These are phyloP conservation scores for Taxidea taxus DNA, from an alignment of 2,113 vertebrate species.

Conservation along the genomic window DNA sequence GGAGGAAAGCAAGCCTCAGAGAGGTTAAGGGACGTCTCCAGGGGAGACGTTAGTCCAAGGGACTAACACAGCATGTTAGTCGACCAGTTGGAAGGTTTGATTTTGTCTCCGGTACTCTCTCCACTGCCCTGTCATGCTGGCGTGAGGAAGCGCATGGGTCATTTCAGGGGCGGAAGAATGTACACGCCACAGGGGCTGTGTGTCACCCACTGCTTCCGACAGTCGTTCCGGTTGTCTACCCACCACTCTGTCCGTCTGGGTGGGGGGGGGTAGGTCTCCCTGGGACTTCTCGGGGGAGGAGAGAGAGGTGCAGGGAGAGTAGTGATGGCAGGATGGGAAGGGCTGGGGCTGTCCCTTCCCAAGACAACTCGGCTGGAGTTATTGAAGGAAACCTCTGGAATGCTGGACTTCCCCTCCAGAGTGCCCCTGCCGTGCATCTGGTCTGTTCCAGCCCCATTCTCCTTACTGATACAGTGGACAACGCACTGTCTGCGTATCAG, in stretches of 20 bases:
- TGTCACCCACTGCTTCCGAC: rapidly evolving
- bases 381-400: neutral
- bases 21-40: neutral
- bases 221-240: neutral
- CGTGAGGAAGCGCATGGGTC: rapidly evolving
- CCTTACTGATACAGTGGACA: neutral
- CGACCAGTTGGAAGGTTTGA: neutral
- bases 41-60: no score
- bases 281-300: neutral
- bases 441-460: neutral
- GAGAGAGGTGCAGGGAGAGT: neutral
- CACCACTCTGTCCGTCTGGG: neutral
- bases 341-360: neutral
- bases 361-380: neutral
- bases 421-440: rapidly evolving
- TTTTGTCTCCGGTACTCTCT: neutral
- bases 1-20: neutral
- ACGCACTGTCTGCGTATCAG: rapidly evolving
- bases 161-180: neutral
- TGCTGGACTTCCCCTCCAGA: neutral
- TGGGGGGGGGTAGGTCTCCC: neutral
- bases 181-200: rapidly evolving
- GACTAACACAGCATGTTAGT: neutral
- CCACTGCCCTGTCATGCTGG: neutral
- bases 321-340: neutral